Conservation (phyloP, 1,140 invertebrate species). For the Gonatopus flavifemur region DNA sequence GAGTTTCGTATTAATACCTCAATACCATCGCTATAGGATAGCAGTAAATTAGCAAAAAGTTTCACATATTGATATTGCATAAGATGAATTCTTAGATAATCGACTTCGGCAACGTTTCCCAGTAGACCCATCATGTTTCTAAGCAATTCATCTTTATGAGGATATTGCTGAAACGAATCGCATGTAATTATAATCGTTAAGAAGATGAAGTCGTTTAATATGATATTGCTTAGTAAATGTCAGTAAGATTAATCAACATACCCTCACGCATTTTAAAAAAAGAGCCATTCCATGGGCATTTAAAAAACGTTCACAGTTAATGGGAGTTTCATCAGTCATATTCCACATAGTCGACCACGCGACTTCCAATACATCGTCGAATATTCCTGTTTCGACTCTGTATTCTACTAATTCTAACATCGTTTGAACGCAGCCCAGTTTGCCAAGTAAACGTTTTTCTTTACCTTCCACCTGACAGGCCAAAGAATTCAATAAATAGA, state of each 20-base stretch:
- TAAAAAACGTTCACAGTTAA: conserved; percentile 89
- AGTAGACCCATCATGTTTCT: conserved; percentile 96
- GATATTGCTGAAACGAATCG: conserved; percentile 73
- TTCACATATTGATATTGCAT: conserved; percentile 83
- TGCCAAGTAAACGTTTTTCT: conserved; percentile 88
- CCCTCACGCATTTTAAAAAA: conserved; percentile 82
- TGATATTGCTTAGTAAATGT: neutral
- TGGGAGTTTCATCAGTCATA: conserved; percentile 93
- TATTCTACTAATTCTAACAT: conserved; percentile 84
- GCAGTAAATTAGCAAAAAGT: conserved; percentile 84
- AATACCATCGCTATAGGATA: conserved; percentile 88
- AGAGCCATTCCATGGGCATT: conserved; percentile 82
- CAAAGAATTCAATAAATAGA: conserved; percentile 92
- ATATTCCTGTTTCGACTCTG: conserved; percentile 70
- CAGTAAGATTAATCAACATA: conserved; percentile 44
- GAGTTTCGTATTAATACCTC: conserved; percentile 65
- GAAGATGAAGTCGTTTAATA: neutral
- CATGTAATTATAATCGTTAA: conserved; percentile 10
- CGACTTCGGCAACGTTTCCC: conserved; percentile 95
- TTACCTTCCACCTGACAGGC: conserved; percentile 94
- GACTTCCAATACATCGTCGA: conserved; percentile 95
- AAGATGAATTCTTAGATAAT: conserved; percentile 76
- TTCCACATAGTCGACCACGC: conserved; percentile 99
- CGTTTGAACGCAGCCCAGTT: conserved; percentile 83
- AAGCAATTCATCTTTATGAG: conserved; percentile 83